phyloP scores from a whole-genome alignment of 92 coral and sea anemone species.

The Umimayanthus chanpuru region DNA sequence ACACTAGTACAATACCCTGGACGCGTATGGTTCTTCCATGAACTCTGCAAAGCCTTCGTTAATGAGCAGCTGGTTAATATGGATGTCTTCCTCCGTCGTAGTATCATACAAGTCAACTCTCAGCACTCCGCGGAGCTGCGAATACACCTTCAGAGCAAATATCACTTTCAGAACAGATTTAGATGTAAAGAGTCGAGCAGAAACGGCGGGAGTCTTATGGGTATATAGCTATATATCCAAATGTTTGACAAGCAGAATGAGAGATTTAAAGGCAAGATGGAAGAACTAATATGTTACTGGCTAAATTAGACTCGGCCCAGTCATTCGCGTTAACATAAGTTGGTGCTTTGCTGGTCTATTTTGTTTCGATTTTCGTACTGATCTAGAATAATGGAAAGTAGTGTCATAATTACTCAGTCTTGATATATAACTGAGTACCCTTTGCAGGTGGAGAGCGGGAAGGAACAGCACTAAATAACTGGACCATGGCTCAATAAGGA shows the following conservation, averaged over 20 bases:
- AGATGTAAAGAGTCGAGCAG: neutral
- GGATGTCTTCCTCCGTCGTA: slow-evolving; percentile 86
- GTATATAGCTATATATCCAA: neutral
- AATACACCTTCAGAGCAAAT: slow-evolving; percentile 67
- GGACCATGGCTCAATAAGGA: neutral
- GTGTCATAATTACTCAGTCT: neutral
- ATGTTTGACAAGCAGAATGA: too few species aligned
- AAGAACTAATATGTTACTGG: neutral
- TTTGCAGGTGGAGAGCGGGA: neutral
- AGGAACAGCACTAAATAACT: neutral
- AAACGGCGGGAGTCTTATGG: neutral
- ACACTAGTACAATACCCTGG: slow-evolving; percentile 61
- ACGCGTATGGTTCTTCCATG: slow-evolving; percentile 84
- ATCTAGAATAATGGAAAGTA: neutral
- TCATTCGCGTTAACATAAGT: neutral
- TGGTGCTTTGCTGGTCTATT: neutral
- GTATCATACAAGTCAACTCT: slow-evolving; percentile 90
- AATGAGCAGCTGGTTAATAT: slow-evolving; percentile 84
- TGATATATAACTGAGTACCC: neutral
- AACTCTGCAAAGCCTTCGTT: slow-evolving; percentile 83
- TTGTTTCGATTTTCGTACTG: neutral
- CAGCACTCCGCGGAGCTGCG: slow-evolving; percentile 76
- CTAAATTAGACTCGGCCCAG: neutral
- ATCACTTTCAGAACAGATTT: neutral
- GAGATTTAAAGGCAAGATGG: neutral